These are phyloP conservation scores for Atta texana DNA, from an alignment of 1,140 invertebrate genomes.

Conservation along the genomic window DNA sequence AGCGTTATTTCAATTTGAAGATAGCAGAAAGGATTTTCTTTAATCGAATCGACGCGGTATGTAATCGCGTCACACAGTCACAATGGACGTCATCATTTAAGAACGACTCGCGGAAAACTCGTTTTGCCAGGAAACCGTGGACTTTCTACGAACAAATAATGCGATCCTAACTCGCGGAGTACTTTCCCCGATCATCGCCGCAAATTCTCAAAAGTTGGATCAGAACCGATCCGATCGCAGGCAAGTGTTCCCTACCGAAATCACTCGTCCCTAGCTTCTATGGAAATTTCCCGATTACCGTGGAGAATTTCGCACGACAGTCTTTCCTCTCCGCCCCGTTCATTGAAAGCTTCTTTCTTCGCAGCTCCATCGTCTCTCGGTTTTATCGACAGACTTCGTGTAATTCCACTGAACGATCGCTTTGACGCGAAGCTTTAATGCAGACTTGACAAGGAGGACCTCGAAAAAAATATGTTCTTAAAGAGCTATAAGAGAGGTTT, in stretches of 20 bases:
- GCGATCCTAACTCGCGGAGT: slow-evolving; percentile 52
- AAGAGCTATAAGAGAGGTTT: slow-evolving; percentile 15
- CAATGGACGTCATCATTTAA: slow-evolving; percentile 53
- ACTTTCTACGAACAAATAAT: slow-evolving; percentile 52
- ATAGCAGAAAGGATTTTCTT: slow-evolving; percentile 3
- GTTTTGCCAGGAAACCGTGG: slow-evolving; percentile 27
- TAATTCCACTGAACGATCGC: slow-evolving; percentile 56
- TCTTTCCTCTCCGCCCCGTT: neutral
- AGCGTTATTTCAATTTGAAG: neutral
- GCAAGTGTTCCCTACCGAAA: slow-evolving; percentile 43
- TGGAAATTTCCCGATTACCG: slow-evolving; percentile 60
- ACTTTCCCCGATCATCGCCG: slow-evolving; percentile 51
- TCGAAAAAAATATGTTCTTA: slow-evolving; percentile 53
- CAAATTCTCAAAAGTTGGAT: slow-evolving; percentile 61
- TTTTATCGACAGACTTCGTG: slow-evolving; percentile 58
- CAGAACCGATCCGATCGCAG: slow-evolving; percentile 44
- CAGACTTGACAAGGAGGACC: slow-evolving; percentile 52
- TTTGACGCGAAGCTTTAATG: slow-evolving; percentile 60
- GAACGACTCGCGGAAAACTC: slow-evolving; percentile 39
- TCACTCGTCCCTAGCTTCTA: slow-evolving; percentile 47
- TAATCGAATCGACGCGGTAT: slow-evolving; percentile 31
- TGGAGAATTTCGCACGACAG: slow-evolving; percentile 51
- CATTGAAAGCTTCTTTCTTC: slow-evolving; percentile 28
- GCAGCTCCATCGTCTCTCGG: slow-evolving; percentile 34
- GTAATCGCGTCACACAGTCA: slow-evolving; percentile 19